phyloP scores from a whole-genome alignment of 2,797 vertebrate genomes.

The Lutra lutra region DNA sequence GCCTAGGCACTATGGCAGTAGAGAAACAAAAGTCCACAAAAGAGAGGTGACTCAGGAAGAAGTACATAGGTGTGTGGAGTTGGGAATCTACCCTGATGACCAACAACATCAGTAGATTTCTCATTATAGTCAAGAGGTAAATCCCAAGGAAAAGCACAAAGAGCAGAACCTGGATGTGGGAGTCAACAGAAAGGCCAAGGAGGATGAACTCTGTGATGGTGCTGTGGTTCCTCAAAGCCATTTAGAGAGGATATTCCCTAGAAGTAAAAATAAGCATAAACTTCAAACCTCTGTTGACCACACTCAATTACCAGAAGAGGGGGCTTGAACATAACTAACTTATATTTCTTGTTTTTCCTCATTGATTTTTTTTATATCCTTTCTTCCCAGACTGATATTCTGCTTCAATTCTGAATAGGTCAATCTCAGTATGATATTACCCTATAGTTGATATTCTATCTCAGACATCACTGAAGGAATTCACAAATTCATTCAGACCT shows the following conservation, averaged over 20 bases:
- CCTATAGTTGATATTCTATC: background rate
- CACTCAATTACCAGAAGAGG: background rate
- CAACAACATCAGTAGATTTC: background rate
- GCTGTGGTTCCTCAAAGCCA: background rate
- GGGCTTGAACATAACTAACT: background rate
- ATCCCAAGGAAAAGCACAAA: background rate
- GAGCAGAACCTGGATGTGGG: background rate
- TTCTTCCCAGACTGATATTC: background rate
- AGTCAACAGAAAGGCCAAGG: background rate
- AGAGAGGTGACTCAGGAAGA: conserved; percentile 57
- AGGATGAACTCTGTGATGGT: background rate
- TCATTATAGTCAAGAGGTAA: background rate
- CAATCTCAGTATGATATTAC: background rate
- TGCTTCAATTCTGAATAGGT: background rate
- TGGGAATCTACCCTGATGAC: background rate
- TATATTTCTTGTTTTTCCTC: background rate
- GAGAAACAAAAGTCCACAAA: background rate
- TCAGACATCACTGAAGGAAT: background rate
- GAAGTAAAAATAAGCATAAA: background rate
- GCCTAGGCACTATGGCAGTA: background rate
- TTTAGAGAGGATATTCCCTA: background rate
- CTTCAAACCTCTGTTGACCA: background rate
- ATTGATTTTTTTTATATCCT: background rate
- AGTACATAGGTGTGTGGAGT: conserved; percentile 61
- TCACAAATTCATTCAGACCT: background rate